phyloP scores from a whole-genome alignment of 2,888 invertebrate species.

The Tuberolachnus salignus region DNA sequence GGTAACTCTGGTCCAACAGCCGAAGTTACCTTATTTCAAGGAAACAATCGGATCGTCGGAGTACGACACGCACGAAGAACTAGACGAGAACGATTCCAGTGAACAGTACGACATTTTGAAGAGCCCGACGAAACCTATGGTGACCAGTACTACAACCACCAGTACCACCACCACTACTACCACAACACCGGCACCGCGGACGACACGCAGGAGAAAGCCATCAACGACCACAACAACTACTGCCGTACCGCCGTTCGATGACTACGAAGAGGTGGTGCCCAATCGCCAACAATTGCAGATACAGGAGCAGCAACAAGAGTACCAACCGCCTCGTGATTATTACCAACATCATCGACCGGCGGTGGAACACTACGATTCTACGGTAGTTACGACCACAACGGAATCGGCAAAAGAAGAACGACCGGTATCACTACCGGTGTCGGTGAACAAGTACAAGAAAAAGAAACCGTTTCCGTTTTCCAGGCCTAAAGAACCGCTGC shows the following conservation, averaged over 20 bases:
- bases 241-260: constrained; percentile 39
- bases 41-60: constrained; percentile 25
- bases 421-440: constrained; percentile 19
- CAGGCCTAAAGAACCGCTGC: constrained; percentile 23
- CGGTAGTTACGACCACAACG: constrained; percentile 3
- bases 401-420: constrained; percentile 14
- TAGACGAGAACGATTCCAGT: constrained; percentile 46
- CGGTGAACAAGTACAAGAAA: constrained; percentile 52
- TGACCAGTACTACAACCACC: constrained; percentile 57
- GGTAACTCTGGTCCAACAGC: constrained; percentile 1
- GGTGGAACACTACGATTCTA: neutral
- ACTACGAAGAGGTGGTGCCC: constrained; percentile 38
- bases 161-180: constrained; percentile 60
- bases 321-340: constrained; percentile 57
- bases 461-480: constrained; percentile 53
- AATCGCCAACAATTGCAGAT: constrained; percentile 35
- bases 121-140: constrained; percentile 37
- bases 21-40: constrained; percentile 16
- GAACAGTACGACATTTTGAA: constrained; percentile 48
- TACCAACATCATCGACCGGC: constrained; percentile 35
- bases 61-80: constrained; percentile 33
- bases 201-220: constrained; percentile 40
- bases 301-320: constrained; percentile 58
- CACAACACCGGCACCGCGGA: constrained; percentile 57
- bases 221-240: constrained; percentile 60